Evolutionary conservation across 2,888 invertebrate genomes (phyloP).

Genomic region (Periphyllus acericola): DNA sequence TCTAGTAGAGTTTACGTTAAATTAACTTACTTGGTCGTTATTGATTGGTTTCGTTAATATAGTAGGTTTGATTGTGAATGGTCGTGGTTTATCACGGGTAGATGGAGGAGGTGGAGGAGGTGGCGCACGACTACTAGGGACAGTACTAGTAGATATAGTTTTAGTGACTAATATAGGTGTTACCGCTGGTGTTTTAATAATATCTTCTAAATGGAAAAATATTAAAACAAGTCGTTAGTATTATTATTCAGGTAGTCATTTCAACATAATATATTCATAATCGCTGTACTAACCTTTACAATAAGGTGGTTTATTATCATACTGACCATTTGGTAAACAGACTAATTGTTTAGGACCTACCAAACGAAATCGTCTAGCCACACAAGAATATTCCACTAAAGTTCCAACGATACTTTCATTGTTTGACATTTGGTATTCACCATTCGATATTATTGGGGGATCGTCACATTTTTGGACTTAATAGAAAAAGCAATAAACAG

Average conservation of each 20-base stretch:
- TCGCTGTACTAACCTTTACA: constrained; percentile 72
- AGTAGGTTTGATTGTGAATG: constrained; percentile 66
- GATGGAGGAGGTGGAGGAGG: not conserved
- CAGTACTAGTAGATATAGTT: constrained; percentile 65
- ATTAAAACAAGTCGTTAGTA: not conserved
- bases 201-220: constrained; percentile 69
- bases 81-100: constrained; percentile 65
- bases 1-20: not conserved
- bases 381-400: constrained; percentile 80
- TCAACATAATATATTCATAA: not conserved
- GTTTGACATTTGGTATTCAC: constrained; percentile 70
- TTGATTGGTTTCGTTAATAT: constrained; percentile 33
- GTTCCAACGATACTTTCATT: constrained; percentile 76
- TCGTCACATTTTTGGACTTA: constrained; percentile 79
- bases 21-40: constrained; percentile 44
- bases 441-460: constrained; percentile 76
- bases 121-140: constrained; percentile 50
- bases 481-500: constrained; percentile 46
- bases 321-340: constrained; percentile 81
- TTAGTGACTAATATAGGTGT: constrained; percentile 63
- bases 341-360: constrained; percentile 75
- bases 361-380: constrained; percentile 74
- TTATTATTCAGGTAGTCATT: not conserved
- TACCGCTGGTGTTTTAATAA: constrained; percentile 68
- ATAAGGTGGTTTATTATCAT: constrained; percentile 80